Conservation (phyloP, 2,113 vertebrate species). For the Oreochromis tanganicae region DNA sequence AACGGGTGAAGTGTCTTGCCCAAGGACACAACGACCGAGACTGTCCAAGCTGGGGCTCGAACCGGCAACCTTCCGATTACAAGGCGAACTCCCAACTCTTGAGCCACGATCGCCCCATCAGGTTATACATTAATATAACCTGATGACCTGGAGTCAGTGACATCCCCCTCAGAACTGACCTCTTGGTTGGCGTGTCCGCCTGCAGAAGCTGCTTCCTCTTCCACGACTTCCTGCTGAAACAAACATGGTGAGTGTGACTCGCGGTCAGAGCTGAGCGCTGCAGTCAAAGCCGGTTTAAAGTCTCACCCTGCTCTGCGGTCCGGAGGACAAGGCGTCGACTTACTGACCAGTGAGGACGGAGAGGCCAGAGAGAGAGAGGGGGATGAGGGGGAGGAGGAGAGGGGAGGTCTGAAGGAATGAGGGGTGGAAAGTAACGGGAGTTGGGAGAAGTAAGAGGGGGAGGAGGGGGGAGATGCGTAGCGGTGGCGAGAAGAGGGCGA, state of each 20-base stretch:
- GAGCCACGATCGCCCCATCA: too few relatives aligned
- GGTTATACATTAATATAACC: neutral
- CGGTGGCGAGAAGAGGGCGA: neutral
- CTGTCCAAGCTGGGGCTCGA: too few relatives aligned
- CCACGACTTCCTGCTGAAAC: conserved; percentile 6
- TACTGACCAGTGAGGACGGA: neutral
- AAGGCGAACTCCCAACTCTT: too few relatives aligned
- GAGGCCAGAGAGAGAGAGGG: neutral
- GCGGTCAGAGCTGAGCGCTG: neutral
- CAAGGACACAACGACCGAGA: too few relatives aligned
- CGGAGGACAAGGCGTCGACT: neutral
- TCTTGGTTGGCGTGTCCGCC: conserved; percentile 17
- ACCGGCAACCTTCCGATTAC: too few relatives aligned
- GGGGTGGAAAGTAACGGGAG: neutral
- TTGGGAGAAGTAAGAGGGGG: neutral
- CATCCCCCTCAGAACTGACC: conserved; percentile 1
- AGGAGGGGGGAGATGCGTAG: neutral
- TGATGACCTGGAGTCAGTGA: accelerated
- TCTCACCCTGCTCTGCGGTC: conserved; percentile 17
- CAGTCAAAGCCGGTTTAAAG: accelerated
- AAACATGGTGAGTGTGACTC: neutral
- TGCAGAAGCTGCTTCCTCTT: conserved; percentile 49
- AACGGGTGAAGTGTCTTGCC: too few relatives aligned
- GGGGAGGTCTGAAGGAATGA: neutral
- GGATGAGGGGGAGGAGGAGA: neutral